Evolutionary conservation across 2,888 invertebrate genomes (phyloP).

Genomic region (Liodrosophila aerea): DNA sequence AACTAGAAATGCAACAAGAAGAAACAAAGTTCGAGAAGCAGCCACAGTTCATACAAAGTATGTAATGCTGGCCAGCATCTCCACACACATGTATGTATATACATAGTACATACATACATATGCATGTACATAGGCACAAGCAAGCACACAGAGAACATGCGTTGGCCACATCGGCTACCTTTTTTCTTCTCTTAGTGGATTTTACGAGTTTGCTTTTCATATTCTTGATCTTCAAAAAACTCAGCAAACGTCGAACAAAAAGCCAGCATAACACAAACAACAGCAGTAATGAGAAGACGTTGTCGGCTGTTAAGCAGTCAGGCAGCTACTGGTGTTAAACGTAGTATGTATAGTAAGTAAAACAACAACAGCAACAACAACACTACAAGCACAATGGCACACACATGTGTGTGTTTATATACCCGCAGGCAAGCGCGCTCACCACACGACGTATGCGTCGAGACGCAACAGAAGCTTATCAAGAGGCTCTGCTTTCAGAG

Average conservation of each 20-base stretch:
- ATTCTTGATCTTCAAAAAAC: constrained; percentile 75
- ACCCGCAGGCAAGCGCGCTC: constrained; percentile 22
- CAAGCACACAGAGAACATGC: no score
- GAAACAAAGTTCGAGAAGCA: constrained; percentile 37
- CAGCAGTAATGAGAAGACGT: constrained; percentile 34
- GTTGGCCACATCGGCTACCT: constrained; percentile 58
- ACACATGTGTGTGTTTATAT: constrained; percentile 6
- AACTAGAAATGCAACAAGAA: constrained; percentile 40
- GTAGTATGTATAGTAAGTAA: constrained; percentile 68
- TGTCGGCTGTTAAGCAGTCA: constrained; percentile 76
- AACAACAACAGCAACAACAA: constrained; percentile 51
- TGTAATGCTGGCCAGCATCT: no score
- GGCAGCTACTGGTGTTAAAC: constrained; percentile 77
- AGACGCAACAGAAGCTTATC: constrained; percentile 55
- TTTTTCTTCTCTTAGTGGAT: constrained; percentile 58
- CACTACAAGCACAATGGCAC: no score
- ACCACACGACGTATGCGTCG: constrained; percentile 72
- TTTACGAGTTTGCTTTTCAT: constrained; percentile 71
- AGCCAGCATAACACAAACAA: constrained; percentile 65
- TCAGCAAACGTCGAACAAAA: constrained; percentile 54
- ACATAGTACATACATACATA: constrained; percentile 11
- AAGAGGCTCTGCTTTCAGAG: constrained; percentile 7
- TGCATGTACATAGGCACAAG: not conserved
- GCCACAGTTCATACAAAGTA: no score
- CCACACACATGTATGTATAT: constrained; percentile 4